phyloP scores from a whole-genome alignment of 2,888 invertebrate genomes.

The Cheilosia pagana region DNA sequence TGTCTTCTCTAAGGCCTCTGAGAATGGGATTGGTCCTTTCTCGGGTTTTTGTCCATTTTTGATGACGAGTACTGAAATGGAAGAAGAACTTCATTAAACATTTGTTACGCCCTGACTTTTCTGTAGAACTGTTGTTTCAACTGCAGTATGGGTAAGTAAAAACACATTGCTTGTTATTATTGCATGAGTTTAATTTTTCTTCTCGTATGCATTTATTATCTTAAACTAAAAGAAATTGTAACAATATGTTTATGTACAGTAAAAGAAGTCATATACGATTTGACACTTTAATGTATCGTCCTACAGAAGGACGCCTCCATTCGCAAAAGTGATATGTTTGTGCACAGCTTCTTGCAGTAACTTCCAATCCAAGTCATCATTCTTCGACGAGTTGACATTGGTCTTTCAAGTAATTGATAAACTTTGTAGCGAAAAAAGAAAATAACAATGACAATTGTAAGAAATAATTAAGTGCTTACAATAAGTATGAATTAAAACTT shows the following conservation, averaged over 20 bases:
- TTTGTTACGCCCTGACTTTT: background rate
- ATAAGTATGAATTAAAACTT: too few relatives aligned
- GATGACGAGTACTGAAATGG: conserved; percentile 55
- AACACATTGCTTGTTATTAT: too few relatives aligned
- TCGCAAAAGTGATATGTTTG: conserved; percentile 48
- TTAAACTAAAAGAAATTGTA: background rate
- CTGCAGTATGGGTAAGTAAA: too few relatives aligned
- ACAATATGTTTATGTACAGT: background rate
- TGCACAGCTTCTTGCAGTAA: conserved; percentile 21
- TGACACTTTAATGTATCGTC: background rate
- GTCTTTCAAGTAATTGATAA: conserved; percentile 44
- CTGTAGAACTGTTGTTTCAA: too few relatives aligned
- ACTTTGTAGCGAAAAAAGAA: conserved; percentile 49
- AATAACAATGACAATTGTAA: background rate
- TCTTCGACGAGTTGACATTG: background rate
- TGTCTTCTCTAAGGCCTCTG: conserved; percentile 68
- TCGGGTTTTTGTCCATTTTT: conserved; percentile 44
- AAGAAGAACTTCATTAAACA: background rate
- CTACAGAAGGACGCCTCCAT: conserved; percentile 45
- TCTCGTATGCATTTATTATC: background rate
- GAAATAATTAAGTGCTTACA: background rate
- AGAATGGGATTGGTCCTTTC: conserved; percentile 47
- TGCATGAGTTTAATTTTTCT: too few relatives aligned
- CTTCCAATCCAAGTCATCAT: conserved; percentile 47
- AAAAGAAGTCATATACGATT: background rate